phyloP scores from a whole-genome alignment of 92 coral and sea anemone genomes.

The Bergia sp. region DNA sequence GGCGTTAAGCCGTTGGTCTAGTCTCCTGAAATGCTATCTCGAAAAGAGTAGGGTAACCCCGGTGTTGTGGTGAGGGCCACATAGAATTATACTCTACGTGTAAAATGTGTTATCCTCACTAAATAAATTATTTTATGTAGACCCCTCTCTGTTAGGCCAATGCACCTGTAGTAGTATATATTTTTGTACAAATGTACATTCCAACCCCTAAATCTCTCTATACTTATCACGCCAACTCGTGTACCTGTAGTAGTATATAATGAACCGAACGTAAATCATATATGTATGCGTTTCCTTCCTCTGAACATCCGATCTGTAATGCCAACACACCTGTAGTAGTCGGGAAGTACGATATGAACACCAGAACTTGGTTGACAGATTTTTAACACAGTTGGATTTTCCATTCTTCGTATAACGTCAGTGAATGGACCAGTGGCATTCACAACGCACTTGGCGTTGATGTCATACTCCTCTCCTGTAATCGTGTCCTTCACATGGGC shows the following conservation, averaged over 20 bases:
- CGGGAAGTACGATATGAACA: constrained; percentile 90
- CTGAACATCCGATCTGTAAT: background rate
- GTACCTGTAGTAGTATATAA: background rate
- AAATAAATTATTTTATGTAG: no score
- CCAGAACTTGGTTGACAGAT: constrained; percentile 98
- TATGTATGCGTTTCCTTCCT: background rate
- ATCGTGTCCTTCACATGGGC: constrained; percentile 85
- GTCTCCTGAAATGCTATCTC: no score
- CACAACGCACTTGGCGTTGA: constrained; percentile 92
- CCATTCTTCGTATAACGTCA: constrained; percentile 83
- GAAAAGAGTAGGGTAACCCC: no score
- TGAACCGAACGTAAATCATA: background rate
- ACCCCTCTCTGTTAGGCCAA: background rate
- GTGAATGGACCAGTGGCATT: constrained; percentile 99
- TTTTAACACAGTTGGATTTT: constrained; percentile 59
- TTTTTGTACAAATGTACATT: background rate
- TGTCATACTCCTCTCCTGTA: constrained; percentile 90
- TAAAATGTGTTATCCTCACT: no score
- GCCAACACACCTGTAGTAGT: constrained; percentile 82
- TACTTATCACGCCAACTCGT: background rate
- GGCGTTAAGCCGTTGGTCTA: no score
- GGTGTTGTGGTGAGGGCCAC: no score
- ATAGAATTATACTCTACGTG: no score
- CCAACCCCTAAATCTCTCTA: background rate
- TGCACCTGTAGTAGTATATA: background rate